A percentile compares a stretch with the other conserved stretches of the same genome.
Conservation (phyloP, 1,140 invertebrate species). For the Drosophila leontia region DNA sequence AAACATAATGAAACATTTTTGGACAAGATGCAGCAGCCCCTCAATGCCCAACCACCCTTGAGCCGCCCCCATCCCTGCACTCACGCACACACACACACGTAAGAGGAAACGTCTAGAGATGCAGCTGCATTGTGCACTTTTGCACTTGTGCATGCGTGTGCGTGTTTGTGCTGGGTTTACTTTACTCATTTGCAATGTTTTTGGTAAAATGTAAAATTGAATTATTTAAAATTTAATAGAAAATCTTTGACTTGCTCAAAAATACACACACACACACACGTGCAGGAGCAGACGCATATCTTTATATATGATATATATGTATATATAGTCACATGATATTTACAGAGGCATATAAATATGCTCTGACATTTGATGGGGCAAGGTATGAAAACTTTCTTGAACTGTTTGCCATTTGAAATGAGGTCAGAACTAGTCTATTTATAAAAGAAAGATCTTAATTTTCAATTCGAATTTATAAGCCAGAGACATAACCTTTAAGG, state of each 20-base stretch:
- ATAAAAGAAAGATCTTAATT: neutral
- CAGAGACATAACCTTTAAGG: too few relatives aligned
- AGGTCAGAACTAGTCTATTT: neutral
- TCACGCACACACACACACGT: constrained; percentile 13
- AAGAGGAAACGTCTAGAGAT: constrained; percentile 46
- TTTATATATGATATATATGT: neutral
- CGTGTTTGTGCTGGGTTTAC: constrained; percentile 60
- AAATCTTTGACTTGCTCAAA: constrained; percentile 81
- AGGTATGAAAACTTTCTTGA: constrained; percentile 19
- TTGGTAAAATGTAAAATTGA: constrained; percentile 82
- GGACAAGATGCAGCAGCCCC: constrained; percentile 73
- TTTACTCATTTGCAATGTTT: constrained; percentile 82
- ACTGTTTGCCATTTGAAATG: constrained; percentile 14
- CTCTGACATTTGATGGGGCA: neutral
- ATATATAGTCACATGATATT: constrained; percentile 24
- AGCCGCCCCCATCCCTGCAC: constrained; percentile 1
- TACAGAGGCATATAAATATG: constrained; percentile 35
- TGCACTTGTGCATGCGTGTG: constrained; percentile 5
- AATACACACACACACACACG: constrained; percentile 53
- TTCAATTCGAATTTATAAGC: too few relatives aligned
- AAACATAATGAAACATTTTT: constrained; percentile 82
- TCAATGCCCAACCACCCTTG: neutral
- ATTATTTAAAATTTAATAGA: constrained; percentile 84
- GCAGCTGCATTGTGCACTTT: constrained; percentile 40
- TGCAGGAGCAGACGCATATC: constrained; percentile 18